Evolutionary conservation across 2,888 invertebrate genomes (phyloP), one percentile per base, ranked within the genome.

Genomic region (Drosophila ustulata): DNA sequence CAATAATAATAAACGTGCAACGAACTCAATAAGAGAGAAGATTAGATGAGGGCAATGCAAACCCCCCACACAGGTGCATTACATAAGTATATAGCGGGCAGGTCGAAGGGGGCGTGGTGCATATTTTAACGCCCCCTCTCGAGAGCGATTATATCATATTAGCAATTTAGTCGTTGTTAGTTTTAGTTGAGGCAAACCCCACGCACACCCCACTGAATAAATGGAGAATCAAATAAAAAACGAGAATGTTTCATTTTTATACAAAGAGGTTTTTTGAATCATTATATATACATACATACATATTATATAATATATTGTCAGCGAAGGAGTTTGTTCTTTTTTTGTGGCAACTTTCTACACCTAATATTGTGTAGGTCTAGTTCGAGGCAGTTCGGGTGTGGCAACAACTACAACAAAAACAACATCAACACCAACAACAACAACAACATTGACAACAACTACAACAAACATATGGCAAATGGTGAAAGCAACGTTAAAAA

Each of bases 391-490:
- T 64, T 75, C 37, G 67, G 63, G 67, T 56, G 63, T 67, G 64
- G 45, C 66, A 72, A 55, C 67, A 59, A 59, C 58, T 51, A 47
- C 63, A 69, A 59, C 70, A 51, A 58, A 63, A 70, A 25, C 57
- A 41, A 28, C 28, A 28, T 30, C 66, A 72, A 55, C 62, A 59
- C 56, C 58, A 50, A 49, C 64, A 69, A 56, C 70, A 51, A 58
- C 70, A 70, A 28, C 61, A 51, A 58, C 70, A 70, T 25, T 56
- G 58, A 66, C 23, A 43, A 56, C 64, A 64, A 71, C 65, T 37
- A 66, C 72, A 72, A 62, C 69, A 73, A 80, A 82, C 69, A 88
- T 70, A 84, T 84, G 83, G 83, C 75, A 74, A 85, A 84, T 82
- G 83, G 83, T 84, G 83, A 84, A 84, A 80, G 65, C 78, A 82